Percentiles rank a stretch among this genome's conserved stretches.
phyloP scores from a whole-genome alignment of 2,888 invertebrate genomes.

The Microdon myrmicae region DNA sequence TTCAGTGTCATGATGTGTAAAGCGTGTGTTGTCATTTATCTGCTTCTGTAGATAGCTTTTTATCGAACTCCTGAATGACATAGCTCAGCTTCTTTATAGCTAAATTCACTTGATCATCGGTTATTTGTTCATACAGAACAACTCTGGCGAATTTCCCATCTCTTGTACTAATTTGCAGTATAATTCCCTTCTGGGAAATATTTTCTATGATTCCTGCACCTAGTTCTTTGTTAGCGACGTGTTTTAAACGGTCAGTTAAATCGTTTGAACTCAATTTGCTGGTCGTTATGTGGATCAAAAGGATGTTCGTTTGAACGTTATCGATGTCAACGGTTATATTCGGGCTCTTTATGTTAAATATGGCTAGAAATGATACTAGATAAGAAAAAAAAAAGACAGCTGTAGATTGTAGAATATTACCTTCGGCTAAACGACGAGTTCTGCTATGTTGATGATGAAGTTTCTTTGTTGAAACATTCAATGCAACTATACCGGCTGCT shows the following conservation, averaged over 20 bases:
- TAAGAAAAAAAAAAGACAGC: slow-evolving; percentile 7
- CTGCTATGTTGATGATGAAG: slow-evolving; percentile 81
- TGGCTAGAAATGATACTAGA: slow-evolving; percentile 66
- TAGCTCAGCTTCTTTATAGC: slow-evolving; percentile 77
- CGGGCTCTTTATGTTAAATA: slow-evolving; percentile 72
- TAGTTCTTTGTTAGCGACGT: slow-evolving; percentile 67
- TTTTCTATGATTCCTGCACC: slow-evolving; percentile 68
- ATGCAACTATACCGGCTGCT: slow-evolving; percentile 85
- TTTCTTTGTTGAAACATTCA: slow-evolving; percentile 80
- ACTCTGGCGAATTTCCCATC: slow-evolving; percentile 73
- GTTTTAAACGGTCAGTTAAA: slow-evolving; percentile 69
- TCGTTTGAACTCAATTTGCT: slow-evolving; percentile 69
- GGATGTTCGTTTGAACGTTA: slow-evolving; percentile 78
- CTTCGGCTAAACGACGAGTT: slow-evolving; percentile 75
- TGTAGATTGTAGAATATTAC: slow-evolving; percentile 64
- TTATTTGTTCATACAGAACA: slow-evolving; percentile 78
- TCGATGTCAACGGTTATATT: slow-evolving; percentile 73
- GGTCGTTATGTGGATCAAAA: slow-evolving; percentile 73
- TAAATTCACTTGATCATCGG: slow-evolving; percentile 73
- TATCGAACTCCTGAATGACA: slow-evolving; percentile 74
- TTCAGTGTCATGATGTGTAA: no score
- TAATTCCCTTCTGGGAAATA: slow-evolving; percentile 61
- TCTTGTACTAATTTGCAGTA: slow-evolving; percentile 73
- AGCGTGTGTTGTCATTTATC: slow-evolving; percentile 22
- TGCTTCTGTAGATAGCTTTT: neutral